Conservation (phyloP, 2,797 vertebrate species). For the Argya squamiceps region DNA sequence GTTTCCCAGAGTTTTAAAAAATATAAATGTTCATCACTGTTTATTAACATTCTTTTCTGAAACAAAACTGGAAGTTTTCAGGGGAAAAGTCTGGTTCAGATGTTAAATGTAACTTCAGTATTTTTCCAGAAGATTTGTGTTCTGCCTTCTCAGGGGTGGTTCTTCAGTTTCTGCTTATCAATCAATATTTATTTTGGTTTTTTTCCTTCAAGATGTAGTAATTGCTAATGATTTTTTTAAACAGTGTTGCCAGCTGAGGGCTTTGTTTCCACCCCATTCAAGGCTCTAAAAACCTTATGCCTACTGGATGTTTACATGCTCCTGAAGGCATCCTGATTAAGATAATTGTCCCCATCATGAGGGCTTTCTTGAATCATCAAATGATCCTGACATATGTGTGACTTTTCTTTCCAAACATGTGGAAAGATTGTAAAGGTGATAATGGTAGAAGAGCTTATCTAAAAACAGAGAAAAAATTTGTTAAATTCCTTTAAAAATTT, state of each 20-base stretch:
- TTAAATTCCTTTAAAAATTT: not conserved
- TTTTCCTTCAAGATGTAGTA: not conserved
- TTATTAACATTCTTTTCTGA: not conserved
- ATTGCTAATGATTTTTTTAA: not conserved
- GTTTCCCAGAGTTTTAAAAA: not conserved
- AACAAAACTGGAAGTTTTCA: rapidly evolving
- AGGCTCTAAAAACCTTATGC: not conserved
- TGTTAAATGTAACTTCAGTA: not conserved
- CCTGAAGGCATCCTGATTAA: not conserved
- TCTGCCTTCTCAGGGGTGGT: not conserved
- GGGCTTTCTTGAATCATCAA: not conserved
- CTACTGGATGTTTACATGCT: not conserved
- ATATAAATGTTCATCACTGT: not conserved
- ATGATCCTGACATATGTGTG: not conserved
- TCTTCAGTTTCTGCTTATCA: not conserved
- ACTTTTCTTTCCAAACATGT: not conserved
- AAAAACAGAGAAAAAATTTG: not conserved
- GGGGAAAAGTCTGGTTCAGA: not conserved
- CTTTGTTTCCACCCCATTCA: not conserved
- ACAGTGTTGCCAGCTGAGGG: not conserved
- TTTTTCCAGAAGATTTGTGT: not conserved
- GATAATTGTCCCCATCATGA: not conserved
- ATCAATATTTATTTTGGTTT: not conserved
- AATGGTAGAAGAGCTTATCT: not conserved
- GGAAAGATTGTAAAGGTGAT: not conserved